phyloP scores from a whole-genome alignment of 2,113 vertebrate species.

The Podiceps cristatus region DNA sequence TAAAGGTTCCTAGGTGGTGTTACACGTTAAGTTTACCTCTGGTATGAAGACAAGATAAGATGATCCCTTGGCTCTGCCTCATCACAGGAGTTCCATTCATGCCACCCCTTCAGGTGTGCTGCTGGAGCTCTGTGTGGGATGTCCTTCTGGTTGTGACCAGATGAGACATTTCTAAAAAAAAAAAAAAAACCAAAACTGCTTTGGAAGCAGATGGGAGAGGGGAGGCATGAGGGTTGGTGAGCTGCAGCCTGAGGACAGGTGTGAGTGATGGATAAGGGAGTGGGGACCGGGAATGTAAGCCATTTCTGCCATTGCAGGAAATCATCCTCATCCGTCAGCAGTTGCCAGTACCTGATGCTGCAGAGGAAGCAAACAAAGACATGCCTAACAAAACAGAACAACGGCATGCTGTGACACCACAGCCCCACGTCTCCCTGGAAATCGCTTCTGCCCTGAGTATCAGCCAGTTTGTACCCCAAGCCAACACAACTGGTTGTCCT shows the following conservation, averaged over 20 bases:
- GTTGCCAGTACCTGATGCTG: not conserved
- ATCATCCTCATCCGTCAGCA: not conserved
- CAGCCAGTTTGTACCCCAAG: not conserved
- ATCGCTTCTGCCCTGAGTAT: not conserved
- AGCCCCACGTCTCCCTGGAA: not conserved
- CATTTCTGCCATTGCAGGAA: not conserved
- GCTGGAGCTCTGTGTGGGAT: not conserved
- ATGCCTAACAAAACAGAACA: not conserved
- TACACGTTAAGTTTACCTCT: not conserved
- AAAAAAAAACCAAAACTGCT: not conserved
- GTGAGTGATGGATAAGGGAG: not conserved
- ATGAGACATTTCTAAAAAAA: not conserved
- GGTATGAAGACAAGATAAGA: not conserved
- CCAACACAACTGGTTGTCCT: not conserved
- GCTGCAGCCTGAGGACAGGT: not conserved
- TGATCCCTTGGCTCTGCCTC: not conserved
- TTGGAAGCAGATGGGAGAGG: not conserved
- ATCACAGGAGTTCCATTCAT: not conserved
- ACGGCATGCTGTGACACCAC: not conserved
- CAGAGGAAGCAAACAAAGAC: not conserved
- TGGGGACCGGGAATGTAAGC: not conserved
- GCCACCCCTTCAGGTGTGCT: not conserved
- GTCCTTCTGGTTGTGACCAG: not conserved
- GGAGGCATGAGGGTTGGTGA: not conserved
- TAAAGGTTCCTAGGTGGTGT: not conserved